These are phyloP conservation scores for Engystomops pustulosus DNA, from an alignment of 2,113 vertebrate genomes.

Conservation along the genomic window DNA sequence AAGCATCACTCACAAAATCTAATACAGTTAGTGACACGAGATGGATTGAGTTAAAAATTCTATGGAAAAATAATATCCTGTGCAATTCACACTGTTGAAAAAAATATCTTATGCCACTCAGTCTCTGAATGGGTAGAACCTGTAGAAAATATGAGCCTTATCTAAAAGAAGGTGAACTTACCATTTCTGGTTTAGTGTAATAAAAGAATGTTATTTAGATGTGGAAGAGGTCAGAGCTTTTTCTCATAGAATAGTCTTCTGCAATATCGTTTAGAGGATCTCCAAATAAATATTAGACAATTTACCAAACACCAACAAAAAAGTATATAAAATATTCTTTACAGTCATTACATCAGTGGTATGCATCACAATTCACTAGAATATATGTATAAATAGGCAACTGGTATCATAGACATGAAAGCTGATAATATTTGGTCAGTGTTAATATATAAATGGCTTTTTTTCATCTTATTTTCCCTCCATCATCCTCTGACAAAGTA, in stretches of 20 bases:
- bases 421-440: too few species aligned
- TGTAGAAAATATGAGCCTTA: not conserved
- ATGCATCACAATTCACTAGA: too few species aligned
- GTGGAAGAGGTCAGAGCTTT: not conserved
- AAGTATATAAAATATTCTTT: not conserved
- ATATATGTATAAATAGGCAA: too few species aligned
- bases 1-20: not conserved
- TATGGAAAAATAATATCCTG: not conserved
- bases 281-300: not conserved
- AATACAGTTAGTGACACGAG: conserved; percentile 4
- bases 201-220: not conserved
- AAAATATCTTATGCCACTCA: not conserved
- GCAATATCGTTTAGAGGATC: not conserved
- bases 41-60: not conserved
- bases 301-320: not conserved
- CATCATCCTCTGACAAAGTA: not conserved
- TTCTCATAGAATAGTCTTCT: not conserved
- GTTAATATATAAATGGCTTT: too few species aligned
- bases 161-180: not conserved
- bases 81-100: not conserved
- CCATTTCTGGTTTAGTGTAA: not conserved
- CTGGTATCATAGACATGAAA: too few species aligned
- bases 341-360: too few species aligned
- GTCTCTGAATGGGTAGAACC: not conserved
- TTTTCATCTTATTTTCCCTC: not conserved